Base-by-base conservation (phyloP, 2,797 vertebrate species). In the Adelosebastes latens region DNA sequence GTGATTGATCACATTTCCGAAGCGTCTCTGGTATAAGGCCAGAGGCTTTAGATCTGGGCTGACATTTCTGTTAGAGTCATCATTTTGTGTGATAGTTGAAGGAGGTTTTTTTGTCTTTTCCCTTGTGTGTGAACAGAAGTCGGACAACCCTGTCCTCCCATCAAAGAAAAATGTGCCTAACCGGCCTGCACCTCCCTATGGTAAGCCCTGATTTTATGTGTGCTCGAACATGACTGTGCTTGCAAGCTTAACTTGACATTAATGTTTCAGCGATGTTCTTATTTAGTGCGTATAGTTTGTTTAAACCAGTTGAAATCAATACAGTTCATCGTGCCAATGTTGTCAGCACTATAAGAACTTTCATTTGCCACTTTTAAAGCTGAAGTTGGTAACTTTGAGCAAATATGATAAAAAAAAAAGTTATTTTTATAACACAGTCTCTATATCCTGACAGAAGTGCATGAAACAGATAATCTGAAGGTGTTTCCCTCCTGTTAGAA, bases 131-230 rank as follows among this genome's bases (percentile, higher is more conserved):
- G 94, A 95, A 93, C 95, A 96, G 94, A 97, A 97, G 89, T 94
- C 95, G 12, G 97, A 98, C 84, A 97, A 96, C 66, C 97, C 97
- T 5, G 96, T 95, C 0, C 95, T 97, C 31, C 97, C 97, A 62
- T 96, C 97, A 60, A 98, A 98, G 96, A 98, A 98, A 90, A 96
- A 94, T 72, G 89, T 97, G 60, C 98, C 98, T 65, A 97, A 96
- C 55, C 95, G 98, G 80, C 98, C 98, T 83, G 97, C 97, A 67
- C 97, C 97, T 87, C 97, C 98, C 77, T 97, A 98, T 81, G 97
- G 98, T 99, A 96, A 97, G 97, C 34, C 31, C 66, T 3, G 3
- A 58, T 52, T 79, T 80, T 64, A 9, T 74, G 13, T 46, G 9
- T 32, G 36, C 24, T 24, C 25, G 5, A 39, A 76, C 71, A 10